Percentiles rank a stretch among this genome's conserved stretches.
Conservation (phyloP, 2,888 invertebrate genomes). For the Tipula lateralis region DNA sequence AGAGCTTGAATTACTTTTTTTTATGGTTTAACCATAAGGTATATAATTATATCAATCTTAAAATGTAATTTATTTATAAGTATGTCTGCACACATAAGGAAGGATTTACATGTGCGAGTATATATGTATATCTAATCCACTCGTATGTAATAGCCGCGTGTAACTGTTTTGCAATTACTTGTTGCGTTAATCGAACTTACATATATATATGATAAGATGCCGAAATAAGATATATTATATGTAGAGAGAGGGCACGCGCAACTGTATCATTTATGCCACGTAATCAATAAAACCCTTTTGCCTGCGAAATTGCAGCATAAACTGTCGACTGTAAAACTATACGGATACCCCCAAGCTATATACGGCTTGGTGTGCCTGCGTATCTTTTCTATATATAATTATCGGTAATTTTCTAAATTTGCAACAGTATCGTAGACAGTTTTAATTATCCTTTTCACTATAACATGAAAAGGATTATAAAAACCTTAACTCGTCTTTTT, state of each 20-base stretch:
- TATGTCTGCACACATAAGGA: too few relatives aligned
- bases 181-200: too few relatives aligned
- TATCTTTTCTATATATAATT: neutral
- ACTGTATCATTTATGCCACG: neutral
- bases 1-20: neutral
- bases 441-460: neutral
- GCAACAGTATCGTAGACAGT: neutral
- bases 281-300: neutral
- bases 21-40: neutral
- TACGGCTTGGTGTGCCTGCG: neutral
- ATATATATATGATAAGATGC: neutral
- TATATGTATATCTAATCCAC: neutral
- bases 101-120: neutral
- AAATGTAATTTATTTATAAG: neutral
- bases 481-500: neutral
- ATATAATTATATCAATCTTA: slow-evolving; percentile 24
- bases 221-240: too few relatives aligned
- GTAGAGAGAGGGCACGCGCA: neutral
- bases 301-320: neutral
- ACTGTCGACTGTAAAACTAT: neutral
- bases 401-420: neutral
- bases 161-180: neutral
- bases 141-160: neutral
- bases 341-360: neutral
- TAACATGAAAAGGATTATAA: neutral